Percentiles rank a stretch among this genome's conserved stretches.
These are phyloP conservation scores for Mayetiola destructor DNA, from an alignment of 2,888 invertebrate genomes.

Conservation along the genomic window DNA sequence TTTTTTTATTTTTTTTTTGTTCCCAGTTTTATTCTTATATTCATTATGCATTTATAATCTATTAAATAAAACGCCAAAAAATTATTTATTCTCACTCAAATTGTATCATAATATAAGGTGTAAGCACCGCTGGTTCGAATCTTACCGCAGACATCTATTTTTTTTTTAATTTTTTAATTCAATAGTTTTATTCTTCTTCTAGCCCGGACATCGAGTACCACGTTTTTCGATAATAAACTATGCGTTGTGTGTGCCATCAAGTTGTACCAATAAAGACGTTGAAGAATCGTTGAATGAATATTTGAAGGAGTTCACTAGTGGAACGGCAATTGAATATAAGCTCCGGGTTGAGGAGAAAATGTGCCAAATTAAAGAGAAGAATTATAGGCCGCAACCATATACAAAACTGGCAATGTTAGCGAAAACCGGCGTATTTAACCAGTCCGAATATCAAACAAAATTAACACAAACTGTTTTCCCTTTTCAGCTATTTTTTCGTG, in stretches of 20 bases:
- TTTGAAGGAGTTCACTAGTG: constrained; percentile 43
- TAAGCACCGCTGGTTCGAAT: too few relatives aligned
- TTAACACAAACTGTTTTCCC: too few relatives aligned
- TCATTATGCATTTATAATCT: background rate
- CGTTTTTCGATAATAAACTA: constrained; percentile 55
- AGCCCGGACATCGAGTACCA: constrained; percentile 60
- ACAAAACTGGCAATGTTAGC: constrained; percentile 40
- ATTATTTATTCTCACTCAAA: background rate
- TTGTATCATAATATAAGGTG: background rate
- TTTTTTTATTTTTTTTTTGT: constrained; percentile 17
- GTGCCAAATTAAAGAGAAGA: constrained; percentile 41
- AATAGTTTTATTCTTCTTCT: constrained; percentile 22
- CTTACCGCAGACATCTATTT: too few relatives aligned
- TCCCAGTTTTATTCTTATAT: background rate
- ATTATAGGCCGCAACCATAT: constrained; percentile 30
- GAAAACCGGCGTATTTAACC: too few relatives aligned
- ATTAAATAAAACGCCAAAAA: too few relatives aligned
- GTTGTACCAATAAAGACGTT: constrained; percentile 45
- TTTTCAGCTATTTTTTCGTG: background rate
- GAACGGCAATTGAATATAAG: constrained; percentile 42
- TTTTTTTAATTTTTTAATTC: background rate
- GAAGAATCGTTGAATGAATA: constrained; percentile 32
- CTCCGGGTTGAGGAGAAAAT: constrained; percentile 44
- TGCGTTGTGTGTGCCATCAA: constrained; percentile 54
- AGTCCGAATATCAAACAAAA: too few relatives aligned